Conservation (phyloP, 2,888 invertebrate species). For the Trichopoda pennipes region DNA sequence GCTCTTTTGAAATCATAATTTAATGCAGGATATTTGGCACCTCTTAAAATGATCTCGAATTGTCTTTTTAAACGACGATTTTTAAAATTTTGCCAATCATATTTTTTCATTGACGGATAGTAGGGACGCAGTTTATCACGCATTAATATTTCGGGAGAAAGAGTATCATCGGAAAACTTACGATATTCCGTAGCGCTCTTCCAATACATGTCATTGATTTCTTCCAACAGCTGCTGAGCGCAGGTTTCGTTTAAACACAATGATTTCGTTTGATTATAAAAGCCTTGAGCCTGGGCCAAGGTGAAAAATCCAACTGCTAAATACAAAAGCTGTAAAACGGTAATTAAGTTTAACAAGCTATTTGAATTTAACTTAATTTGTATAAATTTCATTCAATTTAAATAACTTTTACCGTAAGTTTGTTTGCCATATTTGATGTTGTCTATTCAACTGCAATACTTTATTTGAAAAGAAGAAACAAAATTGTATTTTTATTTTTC, state of each 20-base stretch:
- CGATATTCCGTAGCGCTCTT: slow-evolving; percentile 70
- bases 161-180: slow-evolving; percentile 69
- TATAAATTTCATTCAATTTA: not conserved
- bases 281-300: not conserved
- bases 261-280: not conserved
- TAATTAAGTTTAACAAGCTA: not conserved
- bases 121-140: slow-evolving; percentile 71
- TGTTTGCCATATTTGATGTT: slow-evolving; percentile 14
- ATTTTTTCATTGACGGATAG: slow-evolving; percentile 68
- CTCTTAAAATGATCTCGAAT: slow-evolving; percentile 71
- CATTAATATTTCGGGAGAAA: slow-evolving; percentile 72
- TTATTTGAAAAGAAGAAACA: not conserved
- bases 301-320: slow-evolving; percentile 1
- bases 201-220: slow-evolving; percentile 70
- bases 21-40: slow-evolving; percentile 71
- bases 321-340: slow-evolving; percentile 22
- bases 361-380: not conserved
- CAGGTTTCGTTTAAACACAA: slow-evolving; percentile 60
- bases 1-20: slow-evolving; percentile 70
- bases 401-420: not conserved
- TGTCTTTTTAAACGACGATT: slow-evolving; percentile 69
- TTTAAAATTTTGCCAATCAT: slow-evolving; percentile 69
- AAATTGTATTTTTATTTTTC: not conserved
- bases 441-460: not conserved
- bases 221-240: slow-evolving; percentile 67